Conservation (phyloP, 2,888 invertebrate species). For the Pyrochroa serraticornis region DNA sequence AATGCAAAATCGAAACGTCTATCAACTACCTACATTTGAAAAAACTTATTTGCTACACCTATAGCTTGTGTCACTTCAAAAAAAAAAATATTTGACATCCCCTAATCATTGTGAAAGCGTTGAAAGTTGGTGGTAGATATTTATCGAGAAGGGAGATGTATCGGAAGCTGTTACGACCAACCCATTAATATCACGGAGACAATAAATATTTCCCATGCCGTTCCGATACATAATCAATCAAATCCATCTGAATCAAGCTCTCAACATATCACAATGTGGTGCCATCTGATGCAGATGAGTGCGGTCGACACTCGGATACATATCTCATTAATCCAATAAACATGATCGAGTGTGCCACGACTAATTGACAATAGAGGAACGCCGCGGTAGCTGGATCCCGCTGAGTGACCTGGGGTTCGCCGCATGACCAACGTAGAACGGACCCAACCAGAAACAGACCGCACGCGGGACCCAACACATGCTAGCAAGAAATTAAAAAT, state of each 20-base stretch:
- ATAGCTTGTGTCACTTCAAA: too few relatives aligned
- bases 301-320: slow-evolving; percentile 52
- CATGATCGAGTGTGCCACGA: slow-evolving; percentile 52
- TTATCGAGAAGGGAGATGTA: neutral
- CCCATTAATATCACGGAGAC: slow-evolving; percentile 26
- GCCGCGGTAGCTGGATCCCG: slow-evolving; percentile 46
- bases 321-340: slow-evolving; percentile 55
- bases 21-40: too few relatives aligned
- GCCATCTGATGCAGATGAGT: slow-evolving; percentile 49
- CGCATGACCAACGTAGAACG: slow-evolving; percentile 17
- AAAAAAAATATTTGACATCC: neutral
- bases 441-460: slow-evolving; percentile 1
- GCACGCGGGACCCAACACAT: too few relatives aligned
- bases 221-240: slow-evolving; percentile 37
- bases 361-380: slow-evolving; percentile 53
- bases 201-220: slow-evolving; percentile 37
- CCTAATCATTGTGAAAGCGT: neutral
- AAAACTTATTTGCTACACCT: too few relatives aligned
- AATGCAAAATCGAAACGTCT: too few relatives aligned
- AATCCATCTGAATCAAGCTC: slow-evolving; percentile 38
- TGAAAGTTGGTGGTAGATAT: neutral
- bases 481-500: too few relatives aligned
- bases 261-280: slow-evolving; percentile 45
- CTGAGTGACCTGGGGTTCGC: slow-evolving; percentile 37
- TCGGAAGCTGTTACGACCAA: neutral